Conservation (phyloP, 2,113 vertebrate genomes). For the Halichoeres trimaculatus region DNA sequence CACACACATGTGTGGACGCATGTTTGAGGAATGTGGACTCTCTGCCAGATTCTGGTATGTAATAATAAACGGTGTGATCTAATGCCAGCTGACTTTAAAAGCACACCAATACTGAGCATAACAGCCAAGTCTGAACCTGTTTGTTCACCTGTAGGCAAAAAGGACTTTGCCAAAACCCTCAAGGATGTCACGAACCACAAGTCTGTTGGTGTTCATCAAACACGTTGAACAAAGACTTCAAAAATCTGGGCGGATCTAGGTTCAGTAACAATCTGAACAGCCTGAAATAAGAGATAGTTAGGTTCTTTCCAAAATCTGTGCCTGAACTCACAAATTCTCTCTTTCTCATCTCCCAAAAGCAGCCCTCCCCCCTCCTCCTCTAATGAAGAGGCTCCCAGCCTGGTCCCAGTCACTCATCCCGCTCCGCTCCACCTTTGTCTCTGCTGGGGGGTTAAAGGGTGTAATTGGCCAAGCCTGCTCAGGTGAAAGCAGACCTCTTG, state of each 20-base stretch:
- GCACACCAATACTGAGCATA: conserved; percentile 23
- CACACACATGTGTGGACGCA: neutral
- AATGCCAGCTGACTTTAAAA: conserved; percentile 19
- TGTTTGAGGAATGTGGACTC: conserved; percentile 12
- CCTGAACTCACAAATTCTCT: neutral
- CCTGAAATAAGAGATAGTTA: no score
- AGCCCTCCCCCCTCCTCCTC: conserved; percentile 47
- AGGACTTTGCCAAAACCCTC: conserved; percentile 17
- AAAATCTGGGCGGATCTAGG: neutral
- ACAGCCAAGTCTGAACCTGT: conserved; percentile 57
- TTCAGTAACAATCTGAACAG: neutral
- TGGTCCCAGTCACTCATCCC: conserved; percentile 69
- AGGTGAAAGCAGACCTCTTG: conserved; percentile 82
- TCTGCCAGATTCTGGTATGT: conserved; percentile 30
- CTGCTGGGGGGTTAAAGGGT: conserved; percentile 19
- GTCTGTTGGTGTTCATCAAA: neutral
- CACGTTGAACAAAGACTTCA: neutral
- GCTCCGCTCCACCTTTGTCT: conserved; percentile 67
- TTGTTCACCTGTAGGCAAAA: conserved; percentile 4
- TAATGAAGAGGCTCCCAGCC: conserved; percentile 37
- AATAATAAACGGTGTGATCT: conserved; percentile 22
- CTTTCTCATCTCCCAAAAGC: neutral
- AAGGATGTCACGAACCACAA: neutral
- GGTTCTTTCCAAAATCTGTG: neutral
- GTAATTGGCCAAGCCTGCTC: conserved; percentile 71